Evolutionary conservation across 2,797 vertebrate genomes (phyloP), one percentile per base, ranked within the genome.

Genomic region (Pelobates cultripes): DNA sequence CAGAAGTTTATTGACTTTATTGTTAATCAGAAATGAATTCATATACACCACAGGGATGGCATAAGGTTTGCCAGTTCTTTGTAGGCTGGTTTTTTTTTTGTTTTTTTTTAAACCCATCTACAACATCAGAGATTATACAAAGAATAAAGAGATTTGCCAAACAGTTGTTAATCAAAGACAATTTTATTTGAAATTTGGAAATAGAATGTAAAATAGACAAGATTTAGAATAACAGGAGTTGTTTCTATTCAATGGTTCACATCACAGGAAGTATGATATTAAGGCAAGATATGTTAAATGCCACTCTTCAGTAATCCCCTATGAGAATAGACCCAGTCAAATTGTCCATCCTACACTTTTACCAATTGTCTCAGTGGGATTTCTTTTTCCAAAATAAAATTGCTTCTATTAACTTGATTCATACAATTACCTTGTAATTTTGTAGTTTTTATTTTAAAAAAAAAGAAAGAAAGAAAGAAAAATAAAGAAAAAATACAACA

Each of bases 1-100:
- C 3, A 51, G 43, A 80, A 28, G 61, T 81, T 81, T 17, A 10
- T 60, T 66, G 70, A 61, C 63, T 73, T 78, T 51, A 83, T 63
- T 78, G 75, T 51, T 83, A 78, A 83, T 83, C 81, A 83, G 69
- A 71, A 73, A 43, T 69, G 44, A 69, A 78, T 83, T 83, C 63
- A 57, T 3, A 13, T 44, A 77, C 66, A 12, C 64, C 71, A 51
- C 64, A 40, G 75, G 75, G 57, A 69, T 1, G 67, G 47, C 43
- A 43, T 15, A 73, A 47, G 69, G 42, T 41, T 60, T 83, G 70
- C 63, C 75, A 78, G 70, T 53, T 72, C 60, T 43, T 45, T 53
- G 74, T 66, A 40, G 45, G 28, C 41, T 53, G 47, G 7, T 67
- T 55, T 10, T 51, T 3, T 51, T 28, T 12, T 67, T 55, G 5